A percentile compares a stretch with the other conserved stretches of the same genome.
phyloP scores from a whole-genome alignment of 1,140 invertebrate species.

The Sitobion miscanthi region DNA sequence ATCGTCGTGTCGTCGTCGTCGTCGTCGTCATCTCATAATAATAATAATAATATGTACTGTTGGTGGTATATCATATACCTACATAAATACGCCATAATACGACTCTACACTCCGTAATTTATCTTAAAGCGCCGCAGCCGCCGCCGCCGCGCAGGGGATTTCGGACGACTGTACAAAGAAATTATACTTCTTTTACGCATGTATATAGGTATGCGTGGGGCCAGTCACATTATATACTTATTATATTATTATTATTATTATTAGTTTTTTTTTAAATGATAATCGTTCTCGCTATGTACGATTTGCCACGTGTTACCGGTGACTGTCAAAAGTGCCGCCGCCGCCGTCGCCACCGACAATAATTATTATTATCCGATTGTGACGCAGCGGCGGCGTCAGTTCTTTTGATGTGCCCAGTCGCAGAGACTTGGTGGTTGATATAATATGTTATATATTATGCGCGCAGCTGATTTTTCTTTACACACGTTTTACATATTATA shows the following conservation, averaged over 20 bases:
- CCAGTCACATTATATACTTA: neutral
- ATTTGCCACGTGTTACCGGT: constrained; percentile 41
- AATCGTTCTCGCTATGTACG: constrained; percentile 7
- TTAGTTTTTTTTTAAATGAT: constrained; percentile 14
- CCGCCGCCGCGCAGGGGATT: neutral
- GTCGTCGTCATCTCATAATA: neutral
- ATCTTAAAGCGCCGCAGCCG: neutral
- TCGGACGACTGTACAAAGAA: constrained; percentile 26
- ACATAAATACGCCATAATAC: neutral
- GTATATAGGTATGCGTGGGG: neutral
- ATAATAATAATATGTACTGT: neutral
- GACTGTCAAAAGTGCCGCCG: constrained; percentile 39
- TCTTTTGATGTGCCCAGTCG: constrained; percentile 24
- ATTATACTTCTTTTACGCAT: constrained; percentile 1
- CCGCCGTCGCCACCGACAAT: neutral
- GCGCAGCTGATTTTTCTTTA: constrained; percentile 43
- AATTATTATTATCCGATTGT: constrained; percentile 46
- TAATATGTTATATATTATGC: neutral
- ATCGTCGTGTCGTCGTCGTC: neutral
- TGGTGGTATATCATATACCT: neutral
- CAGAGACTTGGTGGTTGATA: constrained; percentile 23
- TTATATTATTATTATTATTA: neutral
- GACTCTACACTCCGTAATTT: neutral
- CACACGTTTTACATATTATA: constrained; percentile 31
- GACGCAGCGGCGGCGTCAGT: constrained; percentile 25